These are phyloP conservation scores for Cepaea hortensis DNA, from an alignment of 2,888 invertebrate genomes.

Conservation along the genomic window DNA sequence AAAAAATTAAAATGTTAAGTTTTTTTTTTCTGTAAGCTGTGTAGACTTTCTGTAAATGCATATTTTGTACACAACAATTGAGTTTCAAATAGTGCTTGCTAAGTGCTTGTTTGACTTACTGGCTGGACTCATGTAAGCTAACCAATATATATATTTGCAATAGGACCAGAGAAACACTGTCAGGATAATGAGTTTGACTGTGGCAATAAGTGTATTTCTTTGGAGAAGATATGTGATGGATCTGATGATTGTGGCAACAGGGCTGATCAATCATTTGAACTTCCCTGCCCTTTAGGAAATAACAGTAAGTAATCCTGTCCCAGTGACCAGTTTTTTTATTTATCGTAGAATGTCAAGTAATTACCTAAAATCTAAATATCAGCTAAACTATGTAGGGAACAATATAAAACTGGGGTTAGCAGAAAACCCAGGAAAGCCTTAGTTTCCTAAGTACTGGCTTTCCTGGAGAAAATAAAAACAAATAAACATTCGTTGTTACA, in stretches of 20 bases:
- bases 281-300: background rate
- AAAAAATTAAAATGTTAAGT: too few relatives aligned
- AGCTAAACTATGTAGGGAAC: too few relatives aligned
- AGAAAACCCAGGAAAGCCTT: too few relatives aligned
- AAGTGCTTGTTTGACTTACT: too few relatives aligned
- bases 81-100: background rate
- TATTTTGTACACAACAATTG: background rate
- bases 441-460: too few relatives aligned
- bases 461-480: too few relatives aligned
- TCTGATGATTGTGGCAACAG: constrained; percentile 28
- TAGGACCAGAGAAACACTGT: background rate
- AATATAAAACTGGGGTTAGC: too few relatives aligned
- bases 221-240: constrained; percentile 2
- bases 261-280: constrained; percentile 23
- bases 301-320: constrained; percentile 6
- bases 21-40: background rate
- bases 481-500: too few relatives aligned
- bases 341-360: background rate
- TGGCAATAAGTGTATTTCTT: constrained; percentile 57
- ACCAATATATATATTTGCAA: background rate
- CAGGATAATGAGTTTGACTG: constrained; percentile 16
- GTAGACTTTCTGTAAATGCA: background rate
- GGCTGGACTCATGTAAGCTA: too few relatives aligned
- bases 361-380: background rate
- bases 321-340: background rate